Percentiles rank a stretch among this genome's conserved stretches.
These are phyloP conservation scores for Harmothoe impar DNA, from an alignment of 2,888 invertebrate species.

Conservation along the genomic window DNA sequence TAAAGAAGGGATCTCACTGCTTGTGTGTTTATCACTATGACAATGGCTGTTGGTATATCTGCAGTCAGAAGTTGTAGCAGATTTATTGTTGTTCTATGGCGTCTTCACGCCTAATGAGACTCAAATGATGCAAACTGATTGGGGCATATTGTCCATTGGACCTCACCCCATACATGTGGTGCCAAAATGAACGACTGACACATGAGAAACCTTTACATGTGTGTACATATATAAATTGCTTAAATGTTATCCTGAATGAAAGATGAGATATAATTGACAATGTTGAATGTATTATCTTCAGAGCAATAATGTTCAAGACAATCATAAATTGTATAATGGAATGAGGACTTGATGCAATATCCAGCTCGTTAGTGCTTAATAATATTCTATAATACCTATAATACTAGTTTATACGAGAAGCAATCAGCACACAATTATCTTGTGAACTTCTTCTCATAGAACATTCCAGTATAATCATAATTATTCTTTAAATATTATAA, in stretches of 20 bases:
- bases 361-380: too few species aligned
- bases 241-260: neutral
- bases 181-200: neutral
- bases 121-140: constrained; percentile 24
- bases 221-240: neutral
- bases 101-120: constrained; percentile 33
- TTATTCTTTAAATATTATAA: too few species aligned
- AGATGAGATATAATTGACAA: neutral
- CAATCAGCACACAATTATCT: too few species aligned
- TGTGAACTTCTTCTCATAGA: too few species aligned
- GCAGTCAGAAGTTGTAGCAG: too few species aligned
- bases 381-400: too few species aligned
- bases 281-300: neutral
- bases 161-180: neutral
- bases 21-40: neutral
- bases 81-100: neutral
- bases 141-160: neutral
- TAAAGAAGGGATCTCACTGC: neutral
- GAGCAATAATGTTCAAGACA: neutral
- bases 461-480: too few species aligned
- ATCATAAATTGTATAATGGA: too few species aligned
- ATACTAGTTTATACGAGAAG: too few species aligned
- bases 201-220: neutral
- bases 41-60: neutral
- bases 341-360: too few species aligned